A percentile compares a stretch with the other conserved stretches of the same genome.
Evolutionary conservation across 2,797 vertebrate genomes (phyloP).

Genomic region (Hoplostethus mediterraneus): DNA sequence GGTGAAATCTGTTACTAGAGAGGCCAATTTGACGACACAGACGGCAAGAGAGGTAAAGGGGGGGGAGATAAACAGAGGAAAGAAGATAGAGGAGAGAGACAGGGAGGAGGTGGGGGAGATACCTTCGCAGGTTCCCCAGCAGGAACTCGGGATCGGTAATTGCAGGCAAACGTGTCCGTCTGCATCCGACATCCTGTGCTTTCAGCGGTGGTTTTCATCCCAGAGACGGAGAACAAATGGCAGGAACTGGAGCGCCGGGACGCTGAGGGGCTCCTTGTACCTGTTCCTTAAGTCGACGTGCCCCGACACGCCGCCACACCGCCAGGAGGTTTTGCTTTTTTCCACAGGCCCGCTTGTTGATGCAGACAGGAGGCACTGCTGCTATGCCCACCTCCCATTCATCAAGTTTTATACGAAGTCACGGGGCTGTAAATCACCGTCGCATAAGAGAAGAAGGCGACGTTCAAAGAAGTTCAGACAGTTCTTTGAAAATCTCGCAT

Average conservation of each 20-base stretch:
- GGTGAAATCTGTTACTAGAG: conserved; percentile 37
- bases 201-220: conserved; percentile 66
- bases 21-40: conserved; percentile 10
- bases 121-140: conserved; percentile 35
- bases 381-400: conserved; percentile 53
- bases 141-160: conserved; percentile 63
- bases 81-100: conserved; percentile 1
- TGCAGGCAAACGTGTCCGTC: conserved; percentile 66
- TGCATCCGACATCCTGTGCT: conserved; percentile 77
- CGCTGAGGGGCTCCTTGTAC: conserved; percentile 74
- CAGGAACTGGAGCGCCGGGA: conserved; percentile 75
- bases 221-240: conserved; percentile 75
- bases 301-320: conserved; percentile 66
- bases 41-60: conserved; percentile 29
- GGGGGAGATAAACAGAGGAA: conserved; percentile 5
- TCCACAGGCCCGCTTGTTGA: conserved; percentile 34
- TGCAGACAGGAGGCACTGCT: conserved; percentile 61
- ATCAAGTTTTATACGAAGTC: conserved; percentile 78
- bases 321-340: conserved; percentile 67
- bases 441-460: conserved; percentile 45
- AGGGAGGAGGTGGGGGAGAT: conserved; percentile 44
- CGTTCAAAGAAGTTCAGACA: conserved; percentile 67
- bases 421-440: conserved; percentile 76
- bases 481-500: conserved; percentile 67
- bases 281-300: conserved; percentile 76